A percentile compares a stretch with the other conserved stretches of the same genome.
Conservation (phyloP, 2,888 invertebrate species). For the Caenorhabditis sinica region DNA sequence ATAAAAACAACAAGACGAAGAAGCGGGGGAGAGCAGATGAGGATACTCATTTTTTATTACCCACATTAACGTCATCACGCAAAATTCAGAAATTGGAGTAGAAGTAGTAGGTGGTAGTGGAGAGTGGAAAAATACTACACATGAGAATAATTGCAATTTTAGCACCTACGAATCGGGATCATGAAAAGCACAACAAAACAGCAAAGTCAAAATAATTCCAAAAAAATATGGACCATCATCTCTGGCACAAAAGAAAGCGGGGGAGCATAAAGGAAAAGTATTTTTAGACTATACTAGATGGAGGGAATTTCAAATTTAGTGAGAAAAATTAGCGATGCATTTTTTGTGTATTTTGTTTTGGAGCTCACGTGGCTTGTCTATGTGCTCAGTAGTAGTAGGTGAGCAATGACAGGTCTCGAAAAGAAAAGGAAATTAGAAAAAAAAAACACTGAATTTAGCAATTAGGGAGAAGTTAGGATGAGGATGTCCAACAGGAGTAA, state of each 20-base stretch:
- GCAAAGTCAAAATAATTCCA: too few species aligned
- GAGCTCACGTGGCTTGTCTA: not conserved
- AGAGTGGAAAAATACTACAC: not conserved
- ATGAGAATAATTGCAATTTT: slow-evolving; percentile 28
- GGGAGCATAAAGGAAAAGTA: slow-evolving; percentile 10
- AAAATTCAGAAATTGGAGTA: slow-evolving; percentile 23
- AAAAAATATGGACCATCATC: too few species aligned
- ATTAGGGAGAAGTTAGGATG: not conserved
- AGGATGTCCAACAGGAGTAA: not conserved
- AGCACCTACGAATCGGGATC: not conserved
- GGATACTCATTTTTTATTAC: slow-evolving; percentile 22
- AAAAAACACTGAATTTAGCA: not conserved
- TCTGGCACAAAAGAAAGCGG: slow-evolving; percentile 24
- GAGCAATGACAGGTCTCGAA: slow-evolving; percentile 13
- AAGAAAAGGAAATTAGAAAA: too few species aligned
- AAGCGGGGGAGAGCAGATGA: not conserved
- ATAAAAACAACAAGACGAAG: slow-evolving; percentile 5
- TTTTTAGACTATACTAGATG: not conserved
- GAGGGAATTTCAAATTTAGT: not conserved
- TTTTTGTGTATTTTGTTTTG: not conserved
- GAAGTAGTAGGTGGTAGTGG: not conserved
- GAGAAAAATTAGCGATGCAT: not conserved
- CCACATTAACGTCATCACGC: slow-evolving; percentile 35
- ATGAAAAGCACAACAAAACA: not conserved
- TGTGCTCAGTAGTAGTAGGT: not conserved